phyloP scores from a whole-genome alignment of 2,113 vertebrate species.

The Notarius quadriscutis region DNA sequence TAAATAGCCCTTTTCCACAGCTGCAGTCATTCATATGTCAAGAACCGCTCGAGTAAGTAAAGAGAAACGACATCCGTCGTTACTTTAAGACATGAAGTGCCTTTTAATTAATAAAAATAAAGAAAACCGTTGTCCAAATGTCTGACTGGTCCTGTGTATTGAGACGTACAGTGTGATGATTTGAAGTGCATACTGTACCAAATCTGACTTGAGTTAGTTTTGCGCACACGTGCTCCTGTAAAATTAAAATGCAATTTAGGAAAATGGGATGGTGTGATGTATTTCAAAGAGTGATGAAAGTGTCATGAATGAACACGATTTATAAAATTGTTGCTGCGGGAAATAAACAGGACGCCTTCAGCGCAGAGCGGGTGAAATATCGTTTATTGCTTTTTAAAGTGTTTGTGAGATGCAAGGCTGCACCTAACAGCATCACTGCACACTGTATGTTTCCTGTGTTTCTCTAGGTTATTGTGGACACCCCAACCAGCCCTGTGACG shows the following conservation, averaged over 20 bases:
- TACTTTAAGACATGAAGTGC: no score
- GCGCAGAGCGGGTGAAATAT: background rate
- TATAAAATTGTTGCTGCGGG: background rate
- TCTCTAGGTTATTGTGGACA: slow-evolving; percentile 89
- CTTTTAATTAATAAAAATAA: no score
- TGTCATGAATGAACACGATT: background rate
- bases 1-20: no score
- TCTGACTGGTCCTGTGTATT: no score
- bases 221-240: background rate
- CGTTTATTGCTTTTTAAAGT: background rate
- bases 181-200: background rate
- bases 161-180: background rate
- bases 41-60: no score
- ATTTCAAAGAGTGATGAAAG: background rate
- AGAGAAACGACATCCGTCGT: no score
- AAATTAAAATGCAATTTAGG: background rate
- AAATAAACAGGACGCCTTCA: no score
- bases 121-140: no score
- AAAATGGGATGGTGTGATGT: no score
- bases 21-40: no score
- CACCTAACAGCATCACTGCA: background rate
- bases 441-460: background rate
- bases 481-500: slow-evolving; percentile 95
- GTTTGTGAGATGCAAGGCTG: background rate
- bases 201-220: background rate